phyloP scores from a whole-genome alignment of 2,797 vertebrate species.

The Cichlasoma orientale region DNA sequence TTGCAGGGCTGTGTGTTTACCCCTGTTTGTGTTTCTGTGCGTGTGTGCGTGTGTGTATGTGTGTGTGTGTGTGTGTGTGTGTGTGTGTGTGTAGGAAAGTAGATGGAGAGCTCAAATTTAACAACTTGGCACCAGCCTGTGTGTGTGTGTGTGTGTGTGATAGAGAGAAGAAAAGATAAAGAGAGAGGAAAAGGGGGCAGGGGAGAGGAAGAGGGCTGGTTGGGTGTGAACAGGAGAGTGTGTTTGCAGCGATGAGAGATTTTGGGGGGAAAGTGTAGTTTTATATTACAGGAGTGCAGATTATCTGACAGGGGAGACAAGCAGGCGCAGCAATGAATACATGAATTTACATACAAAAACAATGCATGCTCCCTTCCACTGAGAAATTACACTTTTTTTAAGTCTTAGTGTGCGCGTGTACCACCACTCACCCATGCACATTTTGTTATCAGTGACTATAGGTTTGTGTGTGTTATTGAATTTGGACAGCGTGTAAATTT shows the following conservation, averaged over 20 bases:
- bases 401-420: background rate
- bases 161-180: background rate
- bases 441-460: background rate
- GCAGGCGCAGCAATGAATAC: constrained; percentile 18
- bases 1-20: constrained; percentile 37
- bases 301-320: constrained; percentile 32
- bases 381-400: background rate
- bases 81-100: constrained; percentile 8
- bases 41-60: constrained; percentile 11
- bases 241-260: background rate
- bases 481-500: background rate
- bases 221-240: constrained; percentile 24
- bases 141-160: background rate
- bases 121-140: constrained; percentile 26
- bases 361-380: background rate
- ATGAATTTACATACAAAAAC: background rate
- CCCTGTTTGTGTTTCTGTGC: constrained; percentile 7
- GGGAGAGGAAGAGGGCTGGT: background rate
- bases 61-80: background rate
- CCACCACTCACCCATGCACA: background rate
- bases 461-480: background rate
- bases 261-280: constrained; percentile 5
- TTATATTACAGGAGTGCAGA: constrained; percentile 28
- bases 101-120: constrained; percentile 47
- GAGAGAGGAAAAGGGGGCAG: background rate